Conservation (phyloP, 2,113 vertebrate genomes). For the Rhinopomastus cyanomelas region DNA sequence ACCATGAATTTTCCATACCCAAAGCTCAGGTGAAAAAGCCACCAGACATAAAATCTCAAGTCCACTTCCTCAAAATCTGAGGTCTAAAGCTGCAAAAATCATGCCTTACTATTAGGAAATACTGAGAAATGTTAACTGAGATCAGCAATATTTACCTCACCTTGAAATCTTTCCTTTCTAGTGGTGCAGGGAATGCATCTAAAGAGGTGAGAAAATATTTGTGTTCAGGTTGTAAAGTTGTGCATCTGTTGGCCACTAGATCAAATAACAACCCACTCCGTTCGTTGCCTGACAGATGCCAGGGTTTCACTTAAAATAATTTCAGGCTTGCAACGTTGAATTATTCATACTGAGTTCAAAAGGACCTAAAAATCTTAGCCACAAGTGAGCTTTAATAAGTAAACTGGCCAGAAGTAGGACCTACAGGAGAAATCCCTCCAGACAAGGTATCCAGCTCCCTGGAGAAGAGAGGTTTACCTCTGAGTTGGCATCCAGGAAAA, state of each 20-base stretch:
- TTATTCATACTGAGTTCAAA: constrained; percentile 34
- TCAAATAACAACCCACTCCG: neutral
- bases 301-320: constrained; percentile 28
- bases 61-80: neutral
- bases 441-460: neutral
- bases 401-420: neutral
- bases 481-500: neutral
- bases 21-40: neutral
- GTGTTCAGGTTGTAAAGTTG: constrained; percentile 8
- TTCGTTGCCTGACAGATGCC: neutral
- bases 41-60: neutral
- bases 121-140: neutral
- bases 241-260: neutral
- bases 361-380: constrained; percentile 3
- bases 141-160: neutral
- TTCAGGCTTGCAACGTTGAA: constrained; percentile 10
- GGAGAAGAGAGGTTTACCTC: neutral
- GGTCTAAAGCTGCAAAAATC: neutral
- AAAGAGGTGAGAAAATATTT: neutral
- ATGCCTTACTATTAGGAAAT: neutral
- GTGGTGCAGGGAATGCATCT: neutral
- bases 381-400: neutral
- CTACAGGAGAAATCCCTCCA: neutral
- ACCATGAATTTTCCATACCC: neutral
- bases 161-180: neutral